Conservation (phyloP, 2,888 invertebrate species). For the Petrophora chlorosata region DNA sequence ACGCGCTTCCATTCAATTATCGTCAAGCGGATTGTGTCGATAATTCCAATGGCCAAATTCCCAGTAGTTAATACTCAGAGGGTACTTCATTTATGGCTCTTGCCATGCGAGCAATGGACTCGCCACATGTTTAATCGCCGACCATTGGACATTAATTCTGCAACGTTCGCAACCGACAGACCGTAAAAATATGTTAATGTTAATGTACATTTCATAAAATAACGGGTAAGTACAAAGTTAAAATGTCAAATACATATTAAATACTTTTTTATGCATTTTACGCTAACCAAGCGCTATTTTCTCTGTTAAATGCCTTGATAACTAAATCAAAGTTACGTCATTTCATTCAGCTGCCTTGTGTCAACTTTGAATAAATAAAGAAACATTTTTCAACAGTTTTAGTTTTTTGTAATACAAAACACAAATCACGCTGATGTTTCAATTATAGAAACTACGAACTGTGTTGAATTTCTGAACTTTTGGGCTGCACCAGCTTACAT, state of each 20-base stretch:
- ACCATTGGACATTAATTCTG: conserved; percentile 65
- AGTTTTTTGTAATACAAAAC: too few species aligned
- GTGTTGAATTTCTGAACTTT: too few species aligned
- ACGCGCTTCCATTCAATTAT: conserved; percentile 75
- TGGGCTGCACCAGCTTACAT: too few species aligned
- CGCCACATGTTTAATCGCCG: conserved; percentile 56
- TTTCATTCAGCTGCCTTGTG: too few species aligned
- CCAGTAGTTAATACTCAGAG: conserved; percentile 65
- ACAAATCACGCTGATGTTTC: too few species aligned
- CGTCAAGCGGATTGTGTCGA: conserved; percentile 69
- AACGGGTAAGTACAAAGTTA: conserved; percentile 13
- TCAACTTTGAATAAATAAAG: too few species aligned
- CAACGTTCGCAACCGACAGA: conserved; percentile 59
- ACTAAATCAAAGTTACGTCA: too few species aligned
- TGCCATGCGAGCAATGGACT: conserved; percentile 56
- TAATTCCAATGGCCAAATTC: conserved; percentile 72
- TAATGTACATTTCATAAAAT: conserved; percentile 48
- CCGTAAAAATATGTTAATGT: conserved; percentile 69
- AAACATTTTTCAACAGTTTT: too few species aligned
- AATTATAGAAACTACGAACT: too few species aligned
- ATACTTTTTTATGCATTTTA: background rate
- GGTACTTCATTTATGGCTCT: conserved; percentile 68
- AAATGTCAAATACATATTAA: conserved; percentile 3
- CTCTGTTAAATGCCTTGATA: too few species aligned
- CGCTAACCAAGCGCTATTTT: background rate